Conservation (phyloP, 2,113 vertebrate species). For the Lycaon pictus region DNA sequence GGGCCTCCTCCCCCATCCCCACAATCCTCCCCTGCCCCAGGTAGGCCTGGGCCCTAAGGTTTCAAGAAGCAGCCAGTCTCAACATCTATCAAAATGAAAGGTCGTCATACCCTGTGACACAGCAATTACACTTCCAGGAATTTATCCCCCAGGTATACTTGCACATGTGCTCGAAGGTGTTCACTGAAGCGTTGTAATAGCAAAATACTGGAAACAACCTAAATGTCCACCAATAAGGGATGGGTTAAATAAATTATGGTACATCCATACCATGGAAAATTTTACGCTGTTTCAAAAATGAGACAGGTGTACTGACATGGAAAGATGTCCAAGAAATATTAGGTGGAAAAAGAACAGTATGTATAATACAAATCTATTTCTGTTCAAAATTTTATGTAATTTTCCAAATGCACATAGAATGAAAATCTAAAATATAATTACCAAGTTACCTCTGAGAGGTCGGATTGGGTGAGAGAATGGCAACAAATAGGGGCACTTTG, state of each 20-base stretch:
- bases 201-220: conserved; percentile 79
- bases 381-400: conserved; percentile 29
- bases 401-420: conserved; percentile 47
- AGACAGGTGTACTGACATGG: conserved; percentile 52
- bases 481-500: neutral
- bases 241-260: conserved; percentile 77
- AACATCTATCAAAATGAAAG: conserved; percentile 76
- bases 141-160: conserved; percentile 80
- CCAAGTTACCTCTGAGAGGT: conserved; percentile 45
- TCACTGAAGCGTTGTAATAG: conserved; percentile 75
- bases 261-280: conserved; percentile 61
- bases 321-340: conserved; percentile 67
- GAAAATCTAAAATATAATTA: neutral
- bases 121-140: conserved; percentile 81
- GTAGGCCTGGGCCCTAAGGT: conserved; percentile 73
- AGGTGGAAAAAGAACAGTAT: conserved; percentile 54
- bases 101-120: conserved; percentile 75
- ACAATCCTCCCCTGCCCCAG: conserved; percentile 75
- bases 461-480: neutral
- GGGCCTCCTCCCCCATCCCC: neutral
- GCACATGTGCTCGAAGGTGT: conserved; percentile 74
- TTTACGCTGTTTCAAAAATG: conserved; percentile 55
- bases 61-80: conserved; percentile 74
- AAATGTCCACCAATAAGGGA: conserved; percentile 80
- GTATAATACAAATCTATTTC: neutral